Conservation (phyloP, 2,888 invertebrate species). For the Rhingia rostrata region DNA sequence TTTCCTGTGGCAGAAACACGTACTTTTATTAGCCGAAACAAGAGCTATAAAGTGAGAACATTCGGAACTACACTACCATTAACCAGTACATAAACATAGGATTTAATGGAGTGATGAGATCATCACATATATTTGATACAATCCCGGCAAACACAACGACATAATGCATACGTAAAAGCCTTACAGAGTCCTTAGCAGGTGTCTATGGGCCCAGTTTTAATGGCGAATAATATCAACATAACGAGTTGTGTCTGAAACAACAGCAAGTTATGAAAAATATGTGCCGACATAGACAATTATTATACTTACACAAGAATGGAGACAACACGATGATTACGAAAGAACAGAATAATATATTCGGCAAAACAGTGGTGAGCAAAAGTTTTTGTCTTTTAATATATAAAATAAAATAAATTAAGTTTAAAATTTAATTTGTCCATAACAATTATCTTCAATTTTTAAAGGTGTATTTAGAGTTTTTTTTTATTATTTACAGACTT, state of each 20-base stretch:
- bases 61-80: not conserved
- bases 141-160: not conserved
- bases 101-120: slow-evolving; percentile 56
- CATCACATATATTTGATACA: slow-evolving; percentile 9
- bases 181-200: slow-evolving; percentile 9
- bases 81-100: slow-evolving; percentile 16
- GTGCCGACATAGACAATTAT: not conserved
- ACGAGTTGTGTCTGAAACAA: not conserved
- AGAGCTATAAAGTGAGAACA: slow-evolving; percentile 4
- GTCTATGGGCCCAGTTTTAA: slow-evolving; percentile 3
- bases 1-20: not conserved
- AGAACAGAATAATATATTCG: too few species aligned
- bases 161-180: slow-evolving; percentile 13
- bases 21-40: not conserved
- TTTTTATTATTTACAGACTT: too few species aligned
- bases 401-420: too few species aligned
- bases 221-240: not conserved
- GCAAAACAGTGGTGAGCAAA: not conserved
- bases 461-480: too few species aligned
- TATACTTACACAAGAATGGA: slow-evolving; percentile 10
- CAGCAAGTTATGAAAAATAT: slow-evolving; percentile 1
- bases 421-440: too few species aligned
- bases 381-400: not conserved
- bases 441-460: too few species aligned
- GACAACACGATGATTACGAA: too few species aligned